Evolutionary conservation across 1,140 invertebrate genomes (phyloP).

Genomic region (Campoletis sonorensis): DNA sequence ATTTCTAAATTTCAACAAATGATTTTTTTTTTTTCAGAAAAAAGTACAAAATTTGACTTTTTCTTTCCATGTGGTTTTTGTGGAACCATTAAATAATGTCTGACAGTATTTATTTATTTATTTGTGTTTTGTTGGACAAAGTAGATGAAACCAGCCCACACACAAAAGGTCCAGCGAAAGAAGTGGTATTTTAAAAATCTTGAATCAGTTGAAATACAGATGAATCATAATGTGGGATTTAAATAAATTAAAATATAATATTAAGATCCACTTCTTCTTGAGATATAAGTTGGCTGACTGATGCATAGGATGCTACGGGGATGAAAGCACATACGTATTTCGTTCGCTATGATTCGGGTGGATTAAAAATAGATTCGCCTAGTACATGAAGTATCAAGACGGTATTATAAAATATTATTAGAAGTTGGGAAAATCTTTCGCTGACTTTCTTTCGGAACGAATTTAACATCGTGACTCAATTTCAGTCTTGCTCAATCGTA

Average conservation of each 20-base stretch:
- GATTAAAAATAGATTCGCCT: slow-evolving; percentile 44
- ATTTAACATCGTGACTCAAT: slow-evolving; percentile 44
- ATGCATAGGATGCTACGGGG: not conserved
- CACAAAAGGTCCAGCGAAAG: too few relatives aligned
- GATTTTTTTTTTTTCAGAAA: too few relatives aligned
- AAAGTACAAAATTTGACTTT: too few relatives aligned
- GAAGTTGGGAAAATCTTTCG: slow-evolving; percentile 40
- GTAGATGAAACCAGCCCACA: too few relatives aligned
- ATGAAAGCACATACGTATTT: slow-evolving; percentile 9
- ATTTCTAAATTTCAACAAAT: too few relatives aligned
- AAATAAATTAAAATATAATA: not conserved
- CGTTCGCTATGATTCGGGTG: slow-evolving; percentile 15
- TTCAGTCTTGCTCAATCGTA: slow-evolving; percentile 19
- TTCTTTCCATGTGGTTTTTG: too few relatives aligned
- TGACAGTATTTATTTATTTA: too few relatives aligned
- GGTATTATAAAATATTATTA: slow-evolving; percentile 43
- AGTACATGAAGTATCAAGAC: slow-evolving; percentile 39
- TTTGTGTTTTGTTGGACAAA: too few relatives aligned
- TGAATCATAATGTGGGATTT: not conserved
- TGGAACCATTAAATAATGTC: too few relatives aligned
- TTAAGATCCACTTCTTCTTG: slow-evolving; percentile 5
- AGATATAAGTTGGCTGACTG: not conserved
- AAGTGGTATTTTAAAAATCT: not conserved
- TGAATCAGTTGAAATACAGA: not conserved
- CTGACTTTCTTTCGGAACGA: slow-evolving; percentile 22